These are phyloP conservation scores for Gastrophryne carolinensis DNA, from an alignment of 2,797 vertebrate genomes.

Conservation along the genomic window DNA sequence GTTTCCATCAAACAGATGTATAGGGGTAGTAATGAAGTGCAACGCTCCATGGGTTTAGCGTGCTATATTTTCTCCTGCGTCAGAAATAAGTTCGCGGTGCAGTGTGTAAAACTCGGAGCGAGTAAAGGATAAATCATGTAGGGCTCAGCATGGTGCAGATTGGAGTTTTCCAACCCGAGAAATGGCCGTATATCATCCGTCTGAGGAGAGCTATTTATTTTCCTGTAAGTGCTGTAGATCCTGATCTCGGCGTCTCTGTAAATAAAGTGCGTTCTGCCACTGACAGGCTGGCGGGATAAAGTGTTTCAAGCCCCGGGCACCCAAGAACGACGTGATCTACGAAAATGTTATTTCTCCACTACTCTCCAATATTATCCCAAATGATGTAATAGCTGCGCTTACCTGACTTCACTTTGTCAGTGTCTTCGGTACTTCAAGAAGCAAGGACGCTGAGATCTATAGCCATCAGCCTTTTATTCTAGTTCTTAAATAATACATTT, in stretches of 20 bases:
- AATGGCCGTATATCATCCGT: constrained; percentile 38
- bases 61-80: neutral
- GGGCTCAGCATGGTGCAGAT: neutral
- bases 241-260: constrained; percentile 6
- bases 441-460: no score
- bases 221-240: constrained; percentile 31
- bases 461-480: no score
- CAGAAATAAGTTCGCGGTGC: constrained; percentile 7
- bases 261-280: constrained; percentile 13
- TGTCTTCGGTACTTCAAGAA: no score
- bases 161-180: neutral
- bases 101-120: constrained; percentile 1
- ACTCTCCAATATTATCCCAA: neutral
- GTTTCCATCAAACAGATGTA: neutral
- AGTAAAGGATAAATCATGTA: constrained; percentile 7
- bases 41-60: neutral
- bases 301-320: neutral
- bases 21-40: neutral
- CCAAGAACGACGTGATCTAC: neutral
- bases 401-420: neutral
- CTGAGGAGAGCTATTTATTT: constrained; percentile 25
- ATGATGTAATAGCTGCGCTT: no score
- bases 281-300: constrained; percentile 8
- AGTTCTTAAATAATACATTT: no score
- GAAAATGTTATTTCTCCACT: neutral